phyloP scores from a whole-genome alignment of 2,113 vertebrate genomes.

The Nyctereutes procyonoides region DNA sequence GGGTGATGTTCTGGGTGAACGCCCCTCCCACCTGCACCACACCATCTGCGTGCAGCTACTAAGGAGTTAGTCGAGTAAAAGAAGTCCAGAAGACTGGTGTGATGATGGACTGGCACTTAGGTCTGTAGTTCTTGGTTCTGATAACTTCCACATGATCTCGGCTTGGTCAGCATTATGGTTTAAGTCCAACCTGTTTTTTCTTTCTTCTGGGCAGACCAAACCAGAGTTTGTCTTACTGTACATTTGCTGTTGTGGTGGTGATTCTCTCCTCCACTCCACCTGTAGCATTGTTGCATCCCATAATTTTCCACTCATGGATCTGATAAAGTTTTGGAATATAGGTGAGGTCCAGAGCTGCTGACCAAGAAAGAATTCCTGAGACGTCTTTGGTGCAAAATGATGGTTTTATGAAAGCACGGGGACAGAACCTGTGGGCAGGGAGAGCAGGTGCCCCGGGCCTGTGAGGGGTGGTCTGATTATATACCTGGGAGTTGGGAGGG shows the following conservation, averaged over 20 bases:
- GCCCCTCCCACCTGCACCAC: fast-evolving
- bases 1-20: not conserved
- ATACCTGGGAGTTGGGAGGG: too few species aligned
- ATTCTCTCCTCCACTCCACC: not conserved
- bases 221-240: not conserved
- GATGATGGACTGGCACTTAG: not conserved
- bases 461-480: too few species aligned
- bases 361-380: too few species aligned
- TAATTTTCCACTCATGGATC: fast-evolving
- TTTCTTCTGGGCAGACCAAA: not conserved
- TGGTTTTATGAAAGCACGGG: too few species aligned
- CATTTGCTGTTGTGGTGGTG: fast-evolving
- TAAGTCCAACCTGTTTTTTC: not conserved
- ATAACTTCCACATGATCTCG: not conserved
- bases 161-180: not conserved
- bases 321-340: too few species aligned
- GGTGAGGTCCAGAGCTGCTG: too few species aligned
- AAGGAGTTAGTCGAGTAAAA: not conserved
- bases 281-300: fast-evolving
- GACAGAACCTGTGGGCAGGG: too few species aligned
- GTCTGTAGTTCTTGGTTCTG: not conserved
- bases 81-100: too few species aligned
- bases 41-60: not conserved
- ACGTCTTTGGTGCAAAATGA: too few species aligned
- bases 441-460: too few species aligned